phyloP scores from a whole-genome alignment of 2,888 invertebrate genomes.

The Muschampia plurimacula region DNA sequence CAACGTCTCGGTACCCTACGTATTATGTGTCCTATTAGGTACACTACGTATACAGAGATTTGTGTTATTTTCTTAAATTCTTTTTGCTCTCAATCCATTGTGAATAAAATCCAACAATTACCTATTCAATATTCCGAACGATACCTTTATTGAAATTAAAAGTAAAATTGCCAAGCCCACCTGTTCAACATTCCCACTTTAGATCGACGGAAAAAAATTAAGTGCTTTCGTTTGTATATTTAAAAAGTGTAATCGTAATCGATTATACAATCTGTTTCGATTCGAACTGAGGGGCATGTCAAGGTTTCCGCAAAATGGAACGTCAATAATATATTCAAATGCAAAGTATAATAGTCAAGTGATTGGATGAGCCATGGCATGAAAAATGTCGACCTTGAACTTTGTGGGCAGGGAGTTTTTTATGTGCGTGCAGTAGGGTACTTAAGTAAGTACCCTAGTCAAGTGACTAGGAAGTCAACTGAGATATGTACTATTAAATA shows the following conservation, averaged over 20 bases:
- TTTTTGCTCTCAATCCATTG: no score
- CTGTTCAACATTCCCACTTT: not conserved
- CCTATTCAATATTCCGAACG: not conserved
- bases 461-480: not conserved
- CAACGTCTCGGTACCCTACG: no score
- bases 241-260: conserved; percentile 26
- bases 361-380: conserved; percentile 8
- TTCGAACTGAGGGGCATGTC: conserved; percentile 27
- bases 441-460: not conserved
- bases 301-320: conserved; percentile 24
- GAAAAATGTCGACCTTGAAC: conserved; percentile 5
- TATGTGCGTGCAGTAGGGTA: not conserved
- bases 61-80: no score
- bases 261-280: conserved; percentile 31
- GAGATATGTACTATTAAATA: not conserved
- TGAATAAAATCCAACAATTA: not conserved
- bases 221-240: conserved; percentile 19
- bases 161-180: not conserved
- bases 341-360: conserved; percentile 9
- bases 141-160: not conserved
- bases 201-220: conserved; percentile 9
- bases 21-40: not conserved
- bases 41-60: not conserved
- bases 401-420: not conserved
- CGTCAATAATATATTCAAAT: conserved; percentile 29